A percentile compares a stretch with the other conserved stretches of the same genome.
Conservation (phyloP, 2,797 vertebrate species). For the Gymnothorax reevesii region DNA sequence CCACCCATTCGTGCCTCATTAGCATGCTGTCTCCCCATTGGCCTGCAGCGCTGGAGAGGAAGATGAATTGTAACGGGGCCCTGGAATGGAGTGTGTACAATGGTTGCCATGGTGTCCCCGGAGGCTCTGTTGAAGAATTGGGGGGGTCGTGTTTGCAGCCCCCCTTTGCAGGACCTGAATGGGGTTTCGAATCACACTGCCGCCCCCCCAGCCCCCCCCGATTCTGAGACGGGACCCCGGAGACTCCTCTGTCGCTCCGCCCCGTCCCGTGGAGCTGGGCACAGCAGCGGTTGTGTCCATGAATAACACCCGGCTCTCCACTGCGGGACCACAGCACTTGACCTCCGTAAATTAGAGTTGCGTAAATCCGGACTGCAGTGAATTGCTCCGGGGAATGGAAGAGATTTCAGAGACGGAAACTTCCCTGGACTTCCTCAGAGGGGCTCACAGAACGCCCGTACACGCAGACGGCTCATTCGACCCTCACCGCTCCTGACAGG, state of each 20-base stretch:
- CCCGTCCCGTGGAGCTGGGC: background rate
- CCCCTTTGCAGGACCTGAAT: constrained; percentile 40
- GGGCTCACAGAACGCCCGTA: background rate
- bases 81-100: constrained; percentile 64
- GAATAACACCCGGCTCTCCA: background rate
- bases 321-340: background rate
- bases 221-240: background rate
- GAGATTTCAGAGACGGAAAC: background rate
- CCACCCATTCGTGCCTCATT: background rate
- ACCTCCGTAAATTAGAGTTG: background rate
- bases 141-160: constrained; percentile 63
- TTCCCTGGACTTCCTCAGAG: no score
- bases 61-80: constrained; percentile 70
- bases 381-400: background rate
- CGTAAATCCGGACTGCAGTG: background rate
- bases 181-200: constrained; percentile 45
- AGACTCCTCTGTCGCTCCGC: background rate
- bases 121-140: constrained; percentile 65
- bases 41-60: background rate
- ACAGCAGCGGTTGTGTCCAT: background rate
- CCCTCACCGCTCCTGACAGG: constrained; percentile 51
- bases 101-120: constrained; percentile 78
- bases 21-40: background rate
- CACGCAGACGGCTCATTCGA: constrained; percentile 49
- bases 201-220: background rate